Evolutionary conservation across 2,888 invertebrate genomes (phyloP), one percentile per base, ranked within the genome.

Genomic region (Morpho achilles): DNA sequence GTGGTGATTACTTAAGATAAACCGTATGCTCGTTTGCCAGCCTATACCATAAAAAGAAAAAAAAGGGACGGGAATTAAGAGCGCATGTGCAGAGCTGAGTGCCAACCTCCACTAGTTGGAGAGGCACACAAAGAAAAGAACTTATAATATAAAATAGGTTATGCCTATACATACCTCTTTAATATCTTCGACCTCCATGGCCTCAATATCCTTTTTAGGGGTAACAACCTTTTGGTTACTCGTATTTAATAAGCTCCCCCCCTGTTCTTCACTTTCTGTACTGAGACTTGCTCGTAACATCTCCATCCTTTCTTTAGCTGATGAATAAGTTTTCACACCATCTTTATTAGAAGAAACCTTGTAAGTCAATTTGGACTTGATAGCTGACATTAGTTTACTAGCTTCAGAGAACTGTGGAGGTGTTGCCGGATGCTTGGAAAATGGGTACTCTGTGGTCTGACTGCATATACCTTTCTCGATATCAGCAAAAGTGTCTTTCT

Each of bases 381-480:
- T 89, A 2, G 88, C 87, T 0, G 87, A 86, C 39, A 90, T 77
- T 39, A 90, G 71, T 68, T 89, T 86, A 59, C 79, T 88, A 1
- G 90, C 90, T 72, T 88, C 84, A 0, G 84, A 87, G 67, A 89
- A 90, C 70, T 90, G 90, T 8, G 90, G 90, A 0, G 90, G 90
- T 0, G 89, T 90, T 0, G 82, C 76, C 0, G 89, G 89, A 67
- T 88, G 88, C 64, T 87, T 88, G 67, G 82, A 82, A 48, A 79
- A 83, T 0, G 87, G 83, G 64, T 88, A 88, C 51, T 88, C 89
- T 0, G 82, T 76, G n/a, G 75, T 82, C 64, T 87, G 86, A 69
- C 78, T 87, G 56, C 78, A 82, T 58, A 90, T 90, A 1, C 85
- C 88, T 58, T 85, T 75, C 64, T 88, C 88, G 5, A 90, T 90